Percentiles rank a stretch among this genome's conserved stretches.
phyloP scores from a whole-genome alignment of 2,888 invertebrate species.

The Cephus sareptanus region DNA sequence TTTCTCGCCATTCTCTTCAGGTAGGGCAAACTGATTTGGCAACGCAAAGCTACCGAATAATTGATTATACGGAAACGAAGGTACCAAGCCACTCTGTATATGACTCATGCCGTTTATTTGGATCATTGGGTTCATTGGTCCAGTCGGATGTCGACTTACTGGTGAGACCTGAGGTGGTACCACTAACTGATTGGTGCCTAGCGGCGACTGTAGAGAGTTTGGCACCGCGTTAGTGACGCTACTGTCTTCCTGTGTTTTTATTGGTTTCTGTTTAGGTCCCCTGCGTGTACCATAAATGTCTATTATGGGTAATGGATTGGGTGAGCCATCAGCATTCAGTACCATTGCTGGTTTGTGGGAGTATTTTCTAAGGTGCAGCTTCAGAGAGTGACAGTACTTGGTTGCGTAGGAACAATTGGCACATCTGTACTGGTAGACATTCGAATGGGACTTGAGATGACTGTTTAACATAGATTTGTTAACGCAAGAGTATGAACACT shows the following conservation, averaged over 20 bases:
- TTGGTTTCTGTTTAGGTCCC: conserved; percentile 78
- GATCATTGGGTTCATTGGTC: conserved; percentile 49
- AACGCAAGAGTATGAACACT: conserved; percentile 92
- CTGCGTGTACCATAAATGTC: conserved; percentile 92
- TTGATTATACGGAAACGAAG: conserved; percentile 48
- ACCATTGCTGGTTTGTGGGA: conserved; percentile 91
- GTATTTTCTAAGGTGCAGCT: conserved; percentile 93
- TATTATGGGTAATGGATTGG: conserved; percentile 88
- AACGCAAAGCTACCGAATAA: conserved; percentile 35
- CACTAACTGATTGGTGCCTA: conserved; percentile 8
- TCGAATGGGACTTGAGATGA: conserved; percentile 95
- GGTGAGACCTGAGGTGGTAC: conserved; percentile 19
- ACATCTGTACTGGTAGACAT: conserved; percentile 93
- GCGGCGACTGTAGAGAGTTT: not conserved
- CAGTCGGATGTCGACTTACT: conserved; percentile 25
- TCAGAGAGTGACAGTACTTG: conserved; percentile 97
- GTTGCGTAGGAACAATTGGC: conserved; percentile 94
- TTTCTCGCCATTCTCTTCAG: conserved; percentile 29
- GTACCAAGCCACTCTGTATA: conserved; percentile 10
- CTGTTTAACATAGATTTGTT: conserved; percentile 99
- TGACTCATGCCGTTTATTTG: conserved; percentile 21
- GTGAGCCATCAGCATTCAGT: conserved; percentile 87
- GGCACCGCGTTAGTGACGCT: not conserved
- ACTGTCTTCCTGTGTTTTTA: conserved; percentile 27
- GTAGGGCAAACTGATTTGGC: conserved; percentile 19